phyloP scores from a whole-genome alignment of 2,113 vertebrate genomes.

The Ptilonorhynchus violaceus region DNA sequence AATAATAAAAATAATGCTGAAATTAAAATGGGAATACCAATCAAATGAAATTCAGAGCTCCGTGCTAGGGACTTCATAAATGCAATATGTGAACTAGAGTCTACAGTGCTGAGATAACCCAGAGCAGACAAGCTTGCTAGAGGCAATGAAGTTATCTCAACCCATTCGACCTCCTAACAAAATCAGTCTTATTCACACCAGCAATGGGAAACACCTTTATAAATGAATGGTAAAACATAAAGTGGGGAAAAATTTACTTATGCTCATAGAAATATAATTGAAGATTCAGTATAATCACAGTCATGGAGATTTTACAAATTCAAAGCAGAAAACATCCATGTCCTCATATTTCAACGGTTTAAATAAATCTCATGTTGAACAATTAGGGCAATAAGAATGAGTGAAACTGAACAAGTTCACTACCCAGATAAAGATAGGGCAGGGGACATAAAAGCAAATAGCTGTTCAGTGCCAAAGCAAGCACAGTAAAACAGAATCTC shows the following conservation, averaged over 20 bases:
- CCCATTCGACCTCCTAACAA: fast-evolving
- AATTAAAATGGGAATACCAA: background rate
- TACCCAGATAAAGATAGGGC: background rate
- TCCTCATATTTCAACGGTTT: background rate
- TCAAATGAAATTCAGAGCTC: background rate
- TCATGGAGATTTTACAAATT: background rate
- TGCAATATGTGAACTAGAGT: background rate
- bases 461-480: background rate
- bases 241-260: background rate
- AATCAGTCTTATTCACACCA: background rate
- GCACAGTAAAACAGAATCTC: background rate
- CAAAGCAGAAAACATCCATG: background rate
- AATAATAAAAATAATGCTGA: background rate
- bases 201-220: background rate
- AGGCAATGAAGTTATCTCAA: background rate
- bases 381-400: background rate
- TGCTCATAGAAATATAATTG: background rate
- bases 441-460: background rate
- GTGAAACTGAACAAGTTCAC: background rate
- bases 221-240: background rate
- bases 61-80: background rate
- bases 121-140: background rate
- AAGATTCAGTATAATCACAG: background rate
- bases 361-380: background rate
- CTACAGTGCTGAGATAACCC: background rate